Evolutionary conservation across 2,888 invertebrate genomes (phyloP), one percentile per base, ranked within the genome.

Genomic region (Gisinianus flammeolus): DNA sequence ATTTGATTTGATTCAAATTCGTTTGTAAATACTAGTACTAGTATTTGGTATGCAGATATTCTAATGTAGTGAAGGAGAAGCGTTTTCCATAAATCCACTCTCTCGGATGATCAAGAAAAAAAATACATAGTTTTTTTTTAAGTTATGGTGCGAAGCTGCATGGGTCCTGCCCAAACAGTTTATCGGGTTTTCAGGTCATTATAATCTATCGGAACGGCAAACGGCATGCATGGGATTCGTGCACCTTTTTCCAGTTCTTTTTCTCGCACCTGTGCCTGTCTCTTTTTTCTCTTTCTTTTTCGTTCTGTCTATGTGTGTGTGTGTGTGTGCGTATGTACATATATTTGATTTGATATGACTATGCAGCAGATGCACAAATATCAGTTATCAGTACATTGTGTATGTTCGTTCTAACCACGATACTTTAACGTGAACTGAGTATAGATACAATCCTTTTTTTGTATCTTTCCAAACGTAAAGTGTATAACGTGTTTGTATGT

Each of bases 211-310:
- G 58, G 22, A 58, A 58, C 22, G 22, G 58, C 24, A 24, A 24
- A 58, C 22, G 10, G 58, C 58, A 58, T 58, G 58, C 58, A 58
- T 24, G 28, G 62, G 26, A 12, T 62, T 62, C 62, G 62, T 62
- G 62, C 62, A 62, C 62, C 62, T 62, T 26, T 62, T 62, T 62
- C 24, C 16, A 24, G 24, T 26, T 62, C 28, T 24, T 58, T 58
- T 62, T 62, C 62, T 62, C 28, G 62, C 62, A 62, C 62, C 62
- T 62, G 62, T 62, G 62, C 62, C 62, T 26, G 24, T 62, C 8
- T 26, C 26, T 62, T 26, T 62, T 28, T 62, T 28, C 3, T 58
- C 22, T 24, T 24, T 24, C 24, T 10, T 12, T 54, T 54, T 10
- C 16, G n/a, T 54, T 19, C 54, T 10, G 4, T 10, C 54, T 19